Percentiles rank a stretch among this genome's conserved stretches.
phyloP scores from a whole-genome alignment of 2,113 vertebrate species.

The Gallinago media region DNA sequence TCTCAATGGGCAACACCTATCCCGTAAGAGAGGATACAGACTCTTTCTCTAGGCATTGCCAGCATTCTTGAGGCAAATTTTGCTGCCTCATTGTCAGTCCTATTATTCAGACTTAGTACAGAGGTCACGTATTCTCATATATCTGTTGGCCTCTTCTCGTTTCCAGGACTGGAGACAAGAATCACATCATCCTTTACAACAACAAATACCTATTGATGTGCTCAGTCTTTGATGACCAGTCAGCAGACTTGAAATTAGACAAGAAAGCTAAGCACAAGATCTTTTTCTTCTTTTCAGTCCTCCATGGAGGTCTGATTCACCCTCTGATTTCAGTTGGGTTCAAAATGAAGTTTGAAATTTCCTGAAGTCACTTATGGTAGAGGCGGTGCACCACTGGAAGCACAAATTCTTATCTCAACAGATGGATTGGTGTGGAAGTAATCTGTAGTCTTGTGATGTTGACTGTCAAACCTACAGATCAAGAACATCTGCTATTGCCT shows the following conservation, averaged over 20 bases:
- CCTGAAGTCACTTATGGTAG: neutral
- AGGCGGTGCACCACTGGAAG: neutral
- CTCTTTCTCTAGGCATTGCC: neutral
- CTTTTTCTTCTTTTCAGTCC: neutral
- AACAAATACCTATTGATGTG: neutral
- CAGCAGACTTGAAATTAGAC: neutral
- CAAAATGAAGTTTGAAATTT: neutral
- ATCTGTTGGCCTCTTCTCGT: neutral
- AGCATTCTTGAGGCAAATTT: neutral
- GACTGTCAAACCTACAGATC: conserved; percentile 15
- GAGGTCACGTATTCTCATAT: neutral
- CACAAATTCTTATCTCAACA: neutral
- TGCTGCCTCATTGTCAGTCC: neutral
- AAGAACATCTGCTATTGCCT: neutral
- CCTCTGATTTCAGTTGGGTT: neutral
- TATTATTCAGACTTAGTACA: neutral
- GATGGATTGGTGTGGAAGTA: neutral
- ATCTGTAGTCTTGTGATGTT: neutral
- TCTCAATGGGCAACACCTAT: neutral
- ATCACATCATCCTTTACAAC: neutral
- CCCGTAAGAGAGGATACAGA: neutral
- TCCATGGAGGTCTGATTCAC: neutral
- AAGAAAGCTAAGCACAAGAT: neutral
- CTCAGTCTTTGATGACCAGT: neutral
- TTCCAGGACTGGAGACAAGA: neutral